Base-by-base conservation (phyloP, 2,888 invertebrate genomes). In the Tanaodytes sp. region DNA sequence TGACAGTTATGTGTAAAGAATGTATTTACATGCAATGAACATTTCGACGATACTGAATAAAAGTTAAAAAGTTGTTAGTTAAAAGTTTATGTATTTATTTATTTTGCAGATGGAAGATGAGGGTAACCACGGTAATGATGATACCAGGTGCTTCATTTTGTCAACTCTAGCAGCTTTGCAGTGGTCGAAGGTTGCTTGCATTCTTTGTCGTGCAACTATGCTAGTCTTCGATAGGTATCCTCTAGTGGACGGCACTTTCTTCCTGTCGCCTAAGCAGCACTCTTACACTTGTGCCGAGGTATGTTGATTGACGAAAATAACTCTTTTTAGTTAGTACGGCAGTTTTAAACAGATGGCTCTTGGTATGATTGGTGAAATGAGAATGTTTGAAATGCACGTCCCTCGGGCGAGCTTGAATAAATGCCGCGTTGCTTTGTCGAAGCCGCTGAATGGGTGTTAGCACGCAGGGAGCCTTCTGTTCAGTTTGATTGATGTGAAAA, bases 61-160 rank as follows among this genome's bases (percentile, higher is more conserved):
- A n/a, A n/a, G n/a, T n/a, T n/a, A n/a, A n/a, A n/a, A n/a, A n/a
- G n/a, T n/a, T n/a, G n/a, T n/a, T n/a, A n/a, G n/a, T n/a, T n/a
- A n/a, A n/a, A n/a, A n/a, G n/a, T n/a, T n/a, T n/a, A n/a, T n/a
- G n/a, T n/a, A n/a, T n/a, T 23, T 23, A 23, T 23, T 23, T 23
- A 23, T 23, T 33, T 64, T 54, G 76, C 89, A 96, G 94, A 96
- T 98, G 89, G 98, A 98, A 87, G 98, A 98, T 84, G 98, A 98
- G 85, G 97, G 96, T 73, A 96, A 96, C 86, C 97, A 97, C 85
- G 98, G 98, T 79, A 98, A 98, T 86, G 98, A 98, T 85, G 98
- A 98, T 85, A 97, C 96, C 46, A 91, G 98, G 76, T 93, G 95
- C 82, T 98, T 98, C 88, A 95, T 98, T 79, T 88, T 98, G 83